Evolutionary conservation across 2,113 vertebrate species (phyloP), one percentile per base, ranked within the genome.

Genomic region (Smithornis capensis): DNA sequence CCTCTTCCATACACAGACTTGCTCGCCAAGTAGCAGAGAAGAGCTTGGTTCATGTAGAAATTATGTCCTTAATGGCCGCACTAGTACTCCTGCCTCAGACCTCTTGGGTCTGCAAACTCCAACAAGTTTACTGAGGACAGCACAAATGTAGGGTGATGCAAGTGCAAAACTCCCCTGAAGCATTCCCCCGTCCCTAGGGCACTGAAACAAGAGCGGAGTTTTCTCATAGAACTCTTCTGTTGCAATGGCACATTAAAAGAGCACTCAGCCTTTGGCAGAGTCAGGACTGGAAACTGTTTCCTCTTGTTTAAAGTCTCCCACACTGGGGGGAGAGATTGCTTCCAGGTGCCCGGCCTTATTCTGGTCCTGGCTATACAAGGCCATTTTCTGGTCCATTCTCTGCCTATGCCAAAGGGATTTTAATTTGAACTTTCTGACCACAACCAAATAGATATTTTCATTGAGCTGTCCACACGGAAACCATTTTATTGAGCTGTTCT

Each of bases 371-470:
- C 71, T 83, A 83, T 28, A 23, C 12, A 69, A 62, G 59, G 50
- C 19, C 27, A n/a, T 70, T 95, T 92, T 95, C 53, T 68, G 28
- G n/a, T 53, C 70, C 38, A 7, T 87, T 85, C 27, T 92, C 60
- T 75, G 7, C 63, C 28, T 88, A 8, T 55, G 63, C 50, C 44
- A 74, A 77, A 77, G 9, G 16, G 7, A 21, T 7, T 23, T 80
- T 79, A 73, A 65, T 96, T 92, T 96, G 50, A 63, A 59, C 25
- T 89, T 95, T 95, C 81, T 83, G 0, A 92, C 68, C 59, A 78
- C 56, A 95, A 55, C 35, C 24, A 70, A 85, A 74, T 29, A 85
- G 83, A 42, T 65, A 64, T 37, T 65, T 92, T 88, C 60, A 85
- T 73, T 82, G 83, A 88, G 42, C 23, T 91, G 68, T 67, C 83